These are phyloP conservation scores for Acrobasis repandana DNA, from an alignment of 2,888 invertebrate species.

Conservation along the genomic window DNA sequence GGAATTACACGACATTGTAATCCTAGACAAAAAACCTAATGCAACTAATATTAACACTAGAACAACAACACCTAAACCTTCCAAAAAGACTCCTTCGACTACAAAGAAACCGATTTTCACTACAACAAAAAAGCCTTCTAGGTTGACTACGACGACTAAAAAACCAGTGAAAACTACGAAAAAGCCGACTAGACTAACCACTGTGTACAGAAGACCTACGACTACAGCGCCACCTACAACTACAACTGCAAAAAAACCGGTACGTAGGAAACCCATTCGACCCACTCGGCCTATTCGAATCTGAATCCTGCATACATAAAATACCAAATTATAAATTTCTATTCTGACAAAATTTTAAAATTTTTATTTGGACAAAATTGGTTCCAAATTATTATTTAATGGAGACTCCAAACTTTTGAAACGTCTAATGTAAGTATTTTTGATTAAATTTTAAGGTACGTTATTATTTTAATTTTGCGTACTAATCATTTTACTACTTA, in stretches of 20 bases:
- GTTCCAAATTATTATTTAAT: neutral
- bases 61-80: slow-evolving; percentile 69
- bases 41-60: slow-evolving; percentile 50
- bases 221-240: slow-evolving; percentile 50
- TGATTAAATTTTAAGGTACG: too few species aligned
- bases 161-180: slow-evolving; percentile 72
- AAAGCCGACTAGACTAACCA: slow-evolving; percentile 64
- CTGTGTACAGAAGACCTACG: slow-evolving; percentile 52
- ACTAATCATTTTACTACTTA: too few species aligned
- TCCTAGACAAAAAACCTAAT: slow-evolving; percentile 72
- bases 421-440: too few species aligned
- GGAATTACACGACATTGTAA: slow-evolving; percentile 89
- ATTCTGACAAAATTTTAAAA: neutral
- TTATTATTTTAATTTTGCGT: too few species aligned
- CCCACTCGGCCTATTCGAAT: slow-evolving; percentile 4
- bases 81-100: slow-evolving; percentile 58
- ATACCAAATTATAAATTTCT: neutral
- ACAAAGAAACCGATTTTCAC: slow-evolving; percentile 70
- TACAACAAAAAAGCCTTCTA: slow-evolving; percentile 67
- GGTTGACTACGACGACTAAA: slow-evolving; percentile 62
- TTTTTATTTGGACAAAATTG: neutral
- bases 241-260: slow-evolving; percentile 63
- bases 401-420: too few species aligned
- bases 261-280: slow-evolving; percentile 42
- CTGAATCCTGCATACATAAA: neutral